These are phyloP conservation scores for Gallinago solitaria DNA, from an alignment of 2,797 vertebrate genomes.

Conservation along the genomic window DNA sequence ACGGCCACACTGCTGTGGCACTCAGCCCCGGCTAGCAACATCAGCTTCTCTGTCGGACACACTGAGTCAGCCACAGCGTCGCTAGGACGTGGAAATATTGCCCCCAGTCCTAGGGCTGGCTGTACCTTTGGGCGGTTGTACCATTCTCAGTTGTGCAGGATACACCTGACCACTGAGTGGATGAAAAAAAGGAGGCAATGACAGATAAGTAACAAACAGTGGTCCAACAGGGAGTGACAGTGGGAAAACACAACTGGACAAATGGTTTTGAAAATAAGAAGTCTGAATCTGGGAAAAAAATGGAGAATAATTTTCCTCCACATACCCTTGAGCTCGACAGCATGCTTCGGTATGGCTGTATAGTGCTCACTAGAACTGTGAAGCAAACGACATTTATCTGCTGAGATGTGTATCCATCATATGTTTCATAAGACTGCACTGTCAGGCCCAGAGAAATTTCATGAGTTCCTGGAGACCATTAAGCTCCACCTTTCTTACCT, in stretches of 20 bases:
- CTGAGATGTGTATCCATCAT: background rate
- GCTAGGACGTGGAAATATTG: background rate
- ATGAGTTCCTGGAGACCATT: background rate
- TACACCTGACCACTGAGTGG: background rate
- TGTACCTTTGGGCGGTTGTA: background rate
- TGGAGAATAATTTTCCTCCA: background rate
- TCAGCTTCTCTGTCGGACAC: background rate
- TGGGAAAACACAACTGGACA: background rate
- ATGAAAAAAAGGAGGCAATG: background rate
- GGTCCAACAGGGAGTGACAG: background rate
- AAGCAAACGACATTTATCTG: background rate
- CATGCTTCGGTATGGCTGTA: background rate
- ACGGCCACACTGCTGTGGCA: background rate
- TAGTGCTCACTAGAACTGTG: background rate
- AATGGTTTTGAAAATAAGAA: background rate
- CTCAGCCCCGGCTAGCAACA: background rate
- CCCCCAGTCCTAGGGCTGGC: background rate
- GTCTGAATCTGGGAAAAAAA: background rate
- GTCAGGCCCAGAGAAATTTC: background rate
- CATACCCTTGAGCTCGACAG: background rate
- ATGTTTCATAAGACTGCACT: background rate
- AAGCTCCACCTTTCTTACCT: background rate
- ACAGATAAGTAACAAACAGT: background rate
- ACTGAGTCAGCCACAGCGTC: background rate
- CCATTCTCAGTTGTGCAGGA: rapidly evolving